A percentile compares a stretch with the other conserved stretches of the same genome.
Conservation (phyloP, 2,888 invertebrate genomes). For the Eugnorisma glareosa region DNA sequence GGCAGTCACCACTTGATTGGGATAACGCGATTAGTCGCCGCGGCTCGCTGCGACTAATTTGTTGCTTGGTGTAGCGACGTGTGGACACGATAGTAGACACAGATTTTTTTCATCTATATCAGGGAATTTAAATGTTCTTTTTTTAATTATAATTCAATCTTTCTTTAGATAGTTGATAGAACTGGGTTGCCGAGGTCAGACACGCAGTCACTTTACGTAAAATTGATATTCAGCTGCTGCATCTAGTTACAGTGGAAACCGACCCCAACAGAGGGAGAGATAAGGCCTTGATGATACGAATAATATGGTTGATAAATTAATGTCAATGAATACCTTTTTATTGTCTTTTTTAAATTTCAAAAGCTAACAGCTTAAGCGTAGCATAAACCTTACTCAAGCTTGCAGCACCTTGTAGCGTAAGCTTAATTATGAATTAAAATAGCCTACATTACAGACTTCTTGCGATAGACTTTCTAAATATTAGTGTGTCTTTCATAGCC, state of each 20-base stretch:
- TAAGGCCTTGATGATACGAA: neutral
- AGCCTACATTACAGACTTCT: neutral
- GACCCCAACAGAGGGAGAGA: neutral
- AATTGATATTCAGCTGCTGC: neutral
- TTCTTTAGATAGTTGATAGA: neutral
- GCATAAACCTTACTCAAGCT: neutral
- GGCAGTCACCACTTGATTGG: constrained; percentile 65
- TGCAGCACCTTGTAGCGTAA: neutral
- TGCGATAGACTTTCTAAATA: neutral
- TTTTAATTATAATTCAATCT: neutral
- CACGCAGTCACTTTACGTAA: neutral
- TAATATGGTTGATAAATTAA: neutral
- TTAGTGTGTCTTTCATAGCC: neutral
- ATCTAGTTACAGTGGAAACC: neutral
- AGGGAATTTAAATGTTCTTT: no score
- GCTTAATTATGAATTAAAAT: neutral
- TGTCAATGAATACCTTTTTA: neutral
- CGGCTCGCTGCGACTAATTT: constrained; percentile 64
- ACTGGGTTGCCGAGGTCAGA: neutral
- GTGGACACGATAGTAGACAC: constrained; percentile 16
- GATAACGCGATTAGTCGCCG: constrained; percentile 67
- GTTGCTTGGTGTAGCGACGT: constrained; percentile 54
- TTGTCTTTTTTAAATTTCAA: neutral
- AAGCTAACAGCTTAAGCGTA: neutral
- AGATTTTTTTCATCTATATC: neutral